A percentile compares a stretch with the other conserved stretches of the same genome.
phyloP scores from a whole-genome alignment of 2,113 vertebrate genomes.

The Pteronura brasiliensis region DNA sequence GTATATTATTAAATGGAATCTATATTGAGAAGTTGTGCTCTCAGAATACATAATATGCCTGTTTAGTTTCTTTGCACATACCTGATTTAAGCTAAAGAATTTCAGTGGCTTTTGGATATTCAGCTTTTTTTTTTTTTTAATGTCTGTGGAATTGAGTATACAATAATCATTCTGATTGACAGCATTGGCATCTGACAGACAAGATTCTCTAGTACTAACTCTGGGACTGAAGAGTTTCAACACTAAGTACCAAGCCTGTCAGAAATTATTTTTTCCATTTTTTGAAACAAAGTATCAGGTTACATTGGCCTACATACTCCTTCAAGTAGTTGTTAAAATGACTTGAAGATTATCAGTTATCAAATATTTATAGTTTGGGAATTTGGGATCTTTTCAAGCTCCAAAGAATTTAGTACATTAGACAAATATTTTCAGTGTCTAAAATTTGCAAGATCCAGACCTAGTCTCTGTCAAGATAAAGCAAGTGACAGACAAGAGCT shows the following conservation, averaged over 20 bases:
- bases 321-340: constrained; percentile 39
- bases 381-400: neutral
- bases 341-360: constrained; percentile 35
- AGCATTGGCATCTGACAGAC: constrained; percentile 55
- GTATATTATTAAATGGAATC: constrained; percentile 48
- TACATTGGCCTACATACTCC: constrained; percentile 2
- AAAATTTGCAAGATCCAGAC: neutral
- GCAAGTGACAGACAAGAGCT: neutral
- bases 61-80: constrained; percentile 53
- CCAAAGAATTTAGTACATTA: neutral
- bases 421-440: constrained; percentile 24
- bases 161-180: constrained; percentile 68
- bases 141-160: constrained; percentile 39
- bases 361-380: constrained; percentile 33
- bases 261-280: constrained; percentile 57
- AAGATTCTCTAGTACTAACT: constrained; percentile 50
- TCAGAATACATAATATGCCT: constrained; percentile 62
- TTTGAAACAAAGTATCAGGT: constrained; percentile 53
- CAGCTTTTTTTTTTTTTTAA: constrained; percentile 33
- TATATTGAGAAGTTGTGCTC: constrained; percentile 43
- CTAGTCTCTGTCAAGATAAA: neutral
- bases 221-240: constrained; percentile 2
- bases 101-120: constrained; percentile 54
- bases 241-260: constrained; percentile 41
- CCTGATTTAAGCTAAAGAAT: constrained; percentile 60